phyloP scores from a whole-genome alignment of 2,113 vertebrate species.

The Plotosus lineatus region DNA sequence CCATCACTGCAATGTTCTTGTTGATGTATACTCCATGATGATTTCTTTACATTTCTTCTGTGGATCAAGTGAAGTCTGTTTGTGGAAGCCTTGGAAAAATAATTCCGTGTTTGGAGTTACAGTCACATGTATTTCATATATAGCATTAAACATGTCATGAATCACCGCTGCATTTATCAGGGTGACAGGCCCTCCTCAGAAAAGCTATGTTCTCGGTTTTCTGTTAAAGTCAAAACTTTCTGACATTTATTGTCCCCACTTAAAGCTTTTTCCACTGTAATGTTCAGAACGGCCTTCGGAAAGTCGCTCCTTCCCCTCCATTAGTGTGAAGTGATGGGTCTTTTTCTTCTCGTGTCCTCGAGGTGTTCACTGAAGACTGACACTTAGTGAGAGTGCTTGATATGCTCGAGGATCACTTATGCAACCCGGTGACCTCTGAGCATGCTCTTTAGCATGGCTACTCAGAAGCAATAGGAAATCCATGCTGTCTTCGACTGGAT shows the following conservation, averaged over 20 bases:
- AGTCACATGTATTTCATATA: background rate
- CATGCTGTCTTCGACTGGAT: slow-evolving; percentile 55
- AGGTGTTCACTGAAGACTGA: slow-evolving; percentile 43
- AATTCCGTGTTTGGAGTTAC: background rate
- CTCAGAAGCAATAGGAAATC: slow-evolving; percentile 65
- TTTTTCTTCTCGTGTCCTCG: slow-evolving; percentile 15
- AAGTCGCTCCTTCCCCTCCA: slow-evolving; percentile 17
- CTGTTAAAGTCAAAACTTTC: background rate
- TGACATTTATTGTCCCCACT: slow-evolving; percentile 9
- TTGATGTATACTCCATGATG: background rate
- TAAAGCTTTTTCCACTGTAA: slow-evolving; percentile 3
- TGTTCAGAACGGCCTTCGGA: slow-evolving; percentile 19
- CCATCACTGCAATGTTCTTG: background rate
- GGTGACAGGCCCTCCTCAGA: background rate
- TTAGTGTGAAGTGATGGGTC: slow-evolving; percentile 47
- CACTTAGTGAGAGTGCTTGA: slow-evolving; percentile 40
- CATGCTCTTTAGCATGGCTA: slow-evolving; percentile 55
- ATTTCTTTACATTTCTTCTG: background rate
- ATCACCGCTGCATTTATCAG: background rate
- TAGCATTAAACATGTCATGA: too few relatives aligned
- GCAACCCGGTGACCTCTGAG: slow-evolving; percentile 56
- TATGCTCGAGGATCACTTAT: slow-evolving; percentile 53
- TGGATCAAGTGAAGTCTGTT: background rate
- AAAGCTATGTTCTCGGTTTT: background rate
- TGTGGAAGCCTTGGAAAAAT: background rate